These are phyloP conservation scores for Drosophila pachea DNA, from an alignment of 1,140 invertebrate genomes.

Conservation along the genomic window DNA sequence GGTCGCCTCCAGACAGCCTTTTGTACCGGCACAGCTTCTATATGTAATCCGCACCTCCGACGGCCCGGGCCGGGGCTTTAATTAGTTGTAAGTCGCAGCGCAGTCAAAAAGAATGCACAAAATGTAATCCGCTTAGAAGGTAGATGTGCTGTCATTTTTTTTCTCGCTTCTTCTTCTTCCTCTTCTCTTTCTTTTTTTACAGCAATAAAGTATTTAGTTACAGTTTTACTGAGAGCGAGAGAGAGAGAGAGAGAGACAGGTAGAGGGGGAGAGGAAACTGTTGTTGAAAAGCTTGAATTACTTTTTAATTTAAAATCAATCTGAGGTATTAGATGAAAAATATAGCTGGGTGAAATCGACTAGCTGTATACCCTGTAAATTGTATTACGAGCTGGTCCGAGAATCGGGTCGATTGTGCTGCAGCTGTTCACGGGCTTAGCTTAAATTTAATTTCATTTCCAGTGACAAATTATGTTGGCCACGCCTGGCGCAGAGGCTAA, in stretches of 20 bases:
- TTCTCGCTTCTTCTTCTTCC: background rate
- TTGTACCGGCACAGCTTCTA: background rate
- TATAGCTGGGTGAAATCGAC: background rate
- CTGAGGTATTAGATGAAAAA: background rate
- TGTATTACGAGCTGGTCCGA: too few relatives aligned
- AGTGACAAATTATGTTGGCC: background rate
- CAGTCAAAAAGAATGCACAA: slow-evolving; percentile 36
- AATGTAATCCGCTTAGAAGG: slow-evolving; percentile 65
- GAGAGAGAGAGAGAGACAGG: too few relatives aligned
- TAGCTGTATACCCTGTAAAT: background rate
- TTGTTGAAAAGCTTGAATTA: slow-evolving; percentile 41
- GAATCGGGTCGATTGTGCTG: too few relatives aligned
- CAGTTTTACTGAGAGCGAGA: slow-evolving; percentile 25
- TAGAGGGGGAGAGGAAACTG: too few relatives aligned
- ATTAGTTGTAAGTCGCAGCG: slow-evolving; percentile 8
- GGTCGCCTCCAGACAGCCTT: background rate
- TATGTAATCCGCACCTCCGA: slow-evolving; percentile 10
- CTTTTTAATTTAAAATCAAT: background rate
- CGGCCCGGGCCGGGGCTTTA: background rate
- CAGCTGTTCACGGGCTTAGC: too few relatives aligned
- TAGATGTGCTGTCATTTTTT: slow-evolving; percentile 40
- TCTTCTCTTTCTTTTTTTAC: slow-evolving; percentile 8
- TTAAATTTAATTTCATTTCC: too few relatives aligned
- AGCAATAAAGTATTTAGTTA: slow-evolving; percentile 73
- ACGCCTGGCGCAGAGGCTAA: background rate